Evolutionary conservation across 1,140 invertebrate species (phyloP), one percentile per base, ranked within the genome.

Genomic region (Agraylea sexmaculata): DNA sequence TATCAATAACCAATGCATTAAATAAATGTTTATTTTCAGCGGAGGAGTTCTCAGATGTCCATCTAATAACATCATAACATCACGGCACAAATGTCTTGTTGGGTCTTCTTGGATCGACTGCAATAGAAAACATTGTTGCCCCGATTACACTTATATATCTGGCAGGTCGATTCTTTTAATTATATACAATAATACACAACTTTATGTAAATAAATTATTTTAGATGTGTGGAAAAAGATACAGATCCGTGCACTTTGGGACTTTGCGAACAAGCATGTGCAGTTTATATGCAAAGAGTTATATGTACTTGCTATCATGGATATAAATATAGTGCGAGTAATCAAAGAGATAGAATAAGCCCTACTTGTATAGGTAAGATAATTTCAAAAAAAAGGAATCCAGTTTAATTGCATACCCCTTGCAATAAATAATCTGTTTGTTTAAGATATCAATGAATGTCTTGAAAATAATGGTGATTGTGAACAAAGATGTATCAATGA

Each of bases 371-470:
- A 42, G 74, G 73, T 75, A 58, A 50, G 54, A 42, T 29, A 33
- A 31, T 21, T 13, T 18, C 15, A 38, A 23, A 12, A 8, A 27
- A 27, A 27, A 27, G n/a, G n/a, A 27, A 27, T 27, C 23, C n/a
- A 8, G 7, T 8, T n/a, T 22, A 12, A 6, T 34, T 20, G 2
- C 11, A 18, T 42, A 18, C 20, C 6, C 36, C 13, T 36, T 35
- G 28, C 13, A 11, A 27, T 23, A 32, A 4, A 30, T 42, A 39
- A 2, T 25, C 35, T 15, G 15, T 41, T 17, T 10, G 38, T 43
- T 53, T 1, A 51, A 80, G 80, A 84, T 57, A 66, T 83, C 27
- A 68, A 85, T 56, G 82, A 85, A 56, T 85, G 82, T 51, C 50
- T 54, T 4, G 58, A 62, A n/a, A 59, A 68, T 38, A 77, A 71